phyloP scores from a whole-genome alignment of 2,113 vertebrate genomes.

The Fregetta grallaria region DNA sequence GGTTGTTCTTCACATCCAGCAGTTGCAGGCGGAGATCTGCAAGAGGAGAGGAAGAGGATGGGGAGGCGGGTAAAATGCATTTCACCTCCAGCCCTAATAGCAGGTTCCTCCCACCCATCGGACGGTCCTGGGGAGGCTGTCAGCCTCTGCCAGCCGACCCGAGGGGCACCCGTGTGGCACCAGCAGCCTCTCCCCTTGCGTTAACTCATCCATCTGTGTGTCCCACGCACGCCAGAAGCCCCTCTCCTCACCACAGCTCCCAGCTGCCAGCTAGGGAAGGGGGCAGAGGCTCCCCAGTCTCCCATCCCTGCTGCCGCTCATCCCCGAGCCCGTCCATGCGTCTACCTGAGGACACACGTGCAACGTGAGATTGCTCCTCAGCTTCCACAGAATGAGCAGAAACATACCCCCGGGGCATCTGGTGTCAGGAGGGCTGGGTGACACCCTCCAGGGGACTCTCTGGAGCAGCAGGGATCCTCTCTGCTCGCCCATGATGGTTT shows the following conservation, averaged over 20 bases:
- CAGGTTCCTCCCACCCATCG: neutral
- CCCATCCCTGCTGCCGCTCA: neutral
- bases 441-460: neutral
- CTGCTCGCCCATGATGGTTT: rapidly evolving
- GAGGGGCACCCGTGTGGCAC: neutral
- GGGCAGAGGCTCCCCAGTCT: neutral
- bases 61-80: neutral
- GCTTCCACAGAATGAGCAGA: neutral
- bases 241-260: neutral
- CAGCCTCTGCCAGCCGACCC: neutral
- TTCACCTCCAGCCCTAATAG: neutral
- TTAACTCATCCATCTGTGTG: neutral
- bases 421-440: neutral
- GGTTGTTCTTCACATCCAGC: conserved; percentile 95
- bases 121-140: neutral
- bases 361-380: neutral
- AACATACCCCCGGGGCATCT: neutral
- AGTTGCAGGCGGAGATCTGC: conserved; percentile 92
- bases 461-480: neutral
- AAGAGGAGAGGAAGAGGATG: neutral
- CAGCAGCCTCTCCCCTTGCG: neutral
- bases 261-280: neutral
- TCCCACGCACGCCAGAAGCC: neutral
- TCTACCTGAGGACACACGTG: neutral
- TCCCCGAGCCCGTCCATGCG: rapidly evolving